Base-by-base conservation (phyloP, 1,140 invertebrate genomes). In the Drosophila trapezifrons region DNA sequence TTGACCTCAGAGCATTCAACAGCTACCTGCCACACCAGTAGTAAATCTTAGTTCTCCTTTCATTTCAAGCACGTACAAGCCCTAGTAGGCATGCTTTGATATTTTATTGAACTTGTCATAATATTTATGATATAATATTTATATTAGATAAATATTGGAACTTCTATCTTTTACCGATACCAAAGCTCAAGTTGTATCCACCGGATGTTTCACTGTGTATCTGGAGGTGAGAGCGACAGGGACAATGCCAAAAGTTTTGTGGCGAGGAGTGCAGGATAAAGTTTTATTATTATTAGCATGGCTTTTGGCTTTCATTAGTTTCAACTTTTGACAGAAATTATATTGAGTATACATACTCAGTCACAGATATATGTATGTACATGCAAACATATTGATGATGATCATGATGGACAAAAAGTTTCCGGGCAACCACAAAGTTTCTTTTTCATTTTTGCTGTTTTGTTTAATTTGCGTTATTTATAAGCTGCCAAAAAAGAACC, bases 271-370 rank as follows among this genome's bases (percentile, higher is more conserved):
- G 46, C 49, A 69, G 62, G 76, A 82, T 47, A 77, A 86, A 86
- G 66, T 86, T 86, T 86, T 86, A 86, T 86, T 86, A 86, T 86
- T 86, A 86, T 86, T 86, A 87, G 83, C 84, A 72, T 78, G 76
- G 85, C 62, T 75, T 76, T 79, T 81, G 67, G 72, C 79, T 87
- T 87, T 86, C 86, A 86, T 86, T 86, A 86, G 83, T 86, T 87
- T 86, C 84, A 87, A 87, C 83, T 86, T 86, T 86, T 86, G 83
- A 86, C 83, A 86, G 84, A 86, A 86, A 86, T 87, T 79, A 83
- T 87, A 86, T 86, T 83, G 79, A 83, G 79, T 79, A 79, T 69
- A 87, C 67, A 71, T 47, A 38, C 18, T 43, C 47, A 25, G 27
- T 45, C 35, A 42, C 46, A 71, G 47, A 42, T 17, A 35, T 52